Base-by-base conservation (phyloP, 2,888 invertebrate genomes). In the Homarus gammarus region DNA sequence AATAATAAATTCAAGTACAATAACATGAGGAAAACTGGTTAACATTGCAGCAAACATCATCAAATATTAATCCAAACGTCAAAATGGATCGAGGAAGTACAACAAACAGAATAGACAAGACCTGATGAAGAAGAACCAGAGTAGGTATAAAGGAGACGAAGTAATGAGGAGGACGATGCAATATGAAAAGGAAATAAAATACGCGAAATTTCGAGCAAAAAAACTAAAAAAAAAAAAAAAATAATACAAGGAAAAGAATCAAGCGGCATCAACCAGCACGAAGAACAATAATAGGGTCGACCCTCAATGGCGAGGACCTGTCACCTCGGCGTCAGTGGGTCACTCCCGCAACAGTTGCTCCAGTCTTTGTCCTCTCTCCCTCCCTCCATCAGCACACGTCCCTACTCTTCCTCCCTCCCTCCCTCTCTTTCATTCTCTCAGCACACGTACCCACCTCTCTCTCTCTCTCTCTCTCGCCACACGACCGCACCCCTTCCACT, bases 321-420 rank as follows among this genome's bases (percentile, higher is more conserved):
- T 56, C 36, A 56, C 51, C 56, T 22, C n/a, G 56, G 15, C 78
- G 27, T 51, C 51, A 78, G 56, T 78, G 56, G 78, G 78, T 78
- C 78, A 78, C 56, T 27, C 12, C 51, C 33, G 56, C 33, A 77
- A 77, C 77, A 33, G 77, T 51, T 51, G 51, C 77, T 49, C 51
- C 51, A 31, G 36, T 77, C 51, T 77, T 36, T 73, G 73, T 73
- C 73, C 40, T 77, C 77, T 75, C 22, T 49, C 78, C 61, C 33
- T 56, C 61, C n/a, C 6, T 27, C 78, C 36, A 40, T 31, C 44
- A 12, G 12, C 44, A 44, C 44, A 44, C 77, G 10, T 18, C 51
- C 77, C 31, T 27, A 49, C 77, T 27, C 49, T 70, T 40, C 40
- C 44, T 82, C 40, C 61, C 61, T 56, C 61, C 81, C 33, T 36